phyloP scores from a whole-genome alignment of 2,113 vertebrate genomes.

The Charina bottae region DNA sequence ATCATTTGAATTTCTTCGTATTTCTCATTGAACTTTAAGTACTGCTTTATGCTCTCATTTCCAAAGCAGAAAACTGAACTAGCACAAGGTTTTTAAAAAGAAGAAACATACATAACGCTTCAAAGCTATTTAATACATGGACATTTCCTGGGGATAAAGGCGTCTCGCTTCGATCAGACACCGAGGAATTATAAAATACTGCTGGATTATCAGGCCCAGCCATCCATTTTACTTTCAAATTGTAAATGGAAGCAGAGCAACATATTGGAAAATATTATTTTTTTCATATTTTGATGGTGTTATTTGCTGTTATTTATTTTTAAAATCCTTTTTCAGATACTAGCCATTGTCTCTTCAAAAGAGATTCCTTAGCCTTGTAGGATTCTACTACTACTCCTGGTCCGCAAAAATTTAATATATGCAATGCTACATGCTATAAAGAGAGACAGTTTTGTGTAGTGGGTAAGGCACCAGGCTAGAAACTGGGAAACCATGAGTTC shows the following conservation, averaged over 20 bases:
- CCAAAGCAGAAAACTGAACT: conserved; percentile 36
- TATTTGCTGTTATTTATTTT: not conserved
- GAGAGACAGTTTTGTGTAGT: not conserved
- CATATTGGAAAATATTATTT: conserved; percentile 1
- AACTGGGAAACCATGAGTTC: not conserved
- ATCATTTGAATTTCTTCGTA: conserved; percentile 33
- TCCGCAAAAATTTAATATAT: not conserved
- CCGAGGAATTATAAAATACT: conserved; percentile 7
- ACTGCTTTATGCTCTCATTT: conserved; percentile 28
- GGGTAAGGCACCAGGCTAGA: not conserved
- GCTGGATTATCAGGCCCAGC: conserved; percentile 27
- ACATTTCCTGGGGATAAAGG: conserved; percentile 30
- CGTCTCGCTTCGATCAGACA: conserved; percentile 33
- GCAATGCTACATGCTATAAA: not conserved
- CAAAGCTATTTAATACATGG: conserved; percentile 39
- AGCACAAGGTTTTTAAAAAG: conserved; percentile 28
- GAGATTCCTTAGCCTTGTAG: not conserved
- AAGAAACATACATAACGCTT: conserved; percentile 33
- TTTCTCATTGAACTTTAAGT: conserved; percentile 42
- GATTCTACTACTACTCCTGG: not conserved
- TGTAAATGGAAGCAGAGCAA: not conserved
- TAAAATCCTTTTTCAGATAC: not conserved
- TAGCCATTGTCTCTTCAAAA: not conserved
- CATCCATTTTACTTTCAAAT: conserved; percentile 17
- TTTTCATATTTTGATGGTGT: not conserved